phyloP scores from a whole-genome alignment of 2,797 vertebrate species.

The Bovichtus variegatus region DNA sequence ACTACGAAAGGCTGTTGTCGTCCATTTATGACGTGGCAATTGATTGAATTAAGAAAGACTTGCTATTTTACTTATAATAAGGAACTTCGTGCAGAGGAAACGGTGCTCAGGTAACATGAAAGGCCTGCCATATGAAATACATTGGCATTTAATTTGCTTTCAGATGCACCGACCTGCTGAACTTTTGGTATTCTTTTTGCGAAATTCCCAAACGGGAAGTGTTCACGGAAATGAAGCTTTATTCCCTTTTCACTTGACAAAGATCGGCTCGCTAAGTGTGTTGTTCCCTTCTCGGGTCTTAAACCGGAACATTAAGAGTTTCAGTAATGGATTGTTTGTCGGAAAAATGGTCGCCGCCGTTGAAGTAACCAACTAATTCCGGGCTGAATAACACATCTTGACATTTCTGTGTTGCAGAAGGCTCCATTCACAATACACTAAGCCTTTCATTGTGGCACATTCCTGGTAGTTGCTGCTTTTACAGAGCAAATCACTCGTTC shows the following conservation, averaged over 20 bases:
- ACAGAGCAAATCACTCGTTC: slow-evolving; percentile 46
- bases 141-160: background rate
- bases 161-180: background rate
- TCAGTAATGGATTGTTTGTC: slow-evolving; percentile 20
- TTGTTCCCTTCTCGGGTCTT: background rate
- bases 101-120: background rate
- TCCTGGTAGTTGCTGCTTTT: slow-evolving; percentile 43
- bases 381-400: slow-evolving; percentile 35
- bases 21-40: too few relatives aligned
- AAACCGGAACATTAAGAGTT: background rate
- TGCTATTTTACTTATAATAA: too few relatives aligned
- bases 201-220: background rate
- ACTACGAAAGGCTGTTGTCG: too few relatives aligned
- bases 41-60: too few relatives aligned
- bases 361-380: slow-evolving; percentile 7
- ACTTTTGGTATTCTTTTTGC: background rate
- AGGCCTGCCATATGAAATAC: background rate
- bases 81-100: background rate
- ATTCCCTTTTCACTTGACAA: background rate
- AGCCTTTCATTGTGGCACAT: slow-evolving; percentile 39
- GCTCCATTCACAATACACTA: slow-evolving; percentile 47
- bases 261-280: background rate
- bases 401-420: slow-evolving; percentile 46
- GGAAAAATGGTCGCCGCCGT: background rate
- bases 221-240: background rate